Evolutionary conservation across 2,888 invertebrate species (phyloP).

Genomic region (Cheilosia vernalis): DNA sequence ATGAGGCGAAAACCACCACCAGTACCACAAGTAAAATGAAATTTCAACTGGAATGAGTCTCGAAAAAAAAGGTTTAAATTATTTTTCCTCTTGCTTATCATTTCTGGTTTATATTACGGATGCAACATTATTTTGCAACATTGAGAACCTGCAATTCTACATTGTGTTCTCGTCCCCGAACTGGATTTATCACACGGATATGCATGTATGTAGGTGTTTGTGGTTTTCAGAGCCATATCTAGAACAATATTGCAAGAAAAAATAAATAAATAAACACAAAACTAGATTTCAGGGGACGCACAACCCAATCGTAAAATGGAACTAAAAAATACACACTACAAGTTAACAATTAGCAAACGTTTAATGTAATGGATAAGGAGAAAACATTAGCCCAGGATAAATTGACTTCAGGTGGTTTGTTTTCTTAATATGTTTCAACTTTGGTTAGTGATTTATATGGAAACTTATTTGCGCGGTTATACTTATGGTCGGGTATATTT

Average conservation of each 20-base stretch:
- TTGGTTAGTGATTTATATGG: conserved; percentile 14
- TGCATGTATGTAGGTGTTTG: conserved; percentile 17
- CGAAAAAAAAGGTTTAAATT: not conserved
- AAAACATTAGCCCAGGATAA: conserved; percentile 32
- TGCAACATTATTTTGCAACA: conserved; percentile 23
- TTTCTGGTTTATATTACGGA: conserved; percentile 38
- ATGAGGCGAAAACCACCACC: not conserved
- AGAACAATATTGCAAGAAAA: conserved; percentile 3
- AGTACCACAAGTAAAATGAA: not conserved
- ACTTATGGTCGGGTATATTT: too few relatives aligned
- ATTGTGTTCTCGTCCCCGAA: conserved; percentile 26
- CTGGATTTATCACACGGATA: conserved; percentile 18
- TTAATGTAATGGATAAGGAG: conserved; percentile 19
- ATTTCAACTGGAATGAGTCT: conserved; percentile 16
- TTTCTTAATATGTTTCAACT: not conserved
- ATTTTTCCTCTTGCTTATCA: conserved; percentile 24
- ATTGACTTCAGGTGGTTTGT: conserved; percentile 15
- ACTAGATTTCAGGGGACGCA: conserved; percentile 13
- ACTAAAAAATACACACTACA: not conserved
- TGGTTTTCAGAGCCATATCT: conserved; percentile 17
- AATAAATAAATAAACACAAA: not conserved
- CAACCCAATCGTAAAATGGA: conserved; percentile 4
- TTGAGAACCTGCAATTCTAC: not conserved
- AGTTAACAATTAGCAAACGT: conserved; percentile 16
- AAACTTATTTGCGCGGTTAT: too few relatives aligned